Evolutionary conservation across 2,888 invertebrate genomes (phyloP).

Genomic region (Eugnorisma glareosa): DNA sequence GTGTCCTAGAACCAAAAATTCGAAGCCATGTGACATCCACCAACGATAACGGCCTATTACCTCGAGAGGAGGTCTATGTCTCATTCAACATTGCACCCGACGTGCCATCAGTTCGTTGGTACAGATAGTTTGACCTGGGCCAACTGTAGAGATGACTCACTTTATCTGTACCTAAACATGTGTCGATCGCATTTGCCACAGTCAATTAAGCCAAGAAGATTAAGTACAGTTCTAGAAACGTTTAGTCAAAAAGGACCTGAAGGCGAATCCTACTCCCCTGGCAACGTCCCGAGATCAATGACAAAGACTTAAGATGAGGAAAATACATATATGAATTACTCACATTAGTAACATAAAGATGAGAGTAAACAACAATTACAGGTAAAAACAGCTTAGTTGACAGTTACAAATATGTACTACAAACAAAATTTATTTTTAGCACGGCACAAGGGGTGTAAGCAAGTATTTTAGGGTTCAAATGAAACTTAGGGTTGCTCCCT

Average conservation of each 20-base stretch:
- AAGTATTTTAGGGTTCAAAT: slow-evolving; percentile 16
- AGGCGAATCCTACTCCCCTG: background rate
- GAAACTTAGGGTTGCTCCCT: slow-evolving; percentile 45
- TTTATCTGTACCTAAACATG: background rate
- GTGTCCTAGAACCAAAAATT: background rate
- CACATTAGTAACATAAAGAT: slow-evolving; percentile 1
- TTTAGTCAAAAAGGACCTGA: background rate
- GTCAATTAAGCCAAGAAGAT: background rate
- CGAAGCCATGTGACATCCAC: background rate
- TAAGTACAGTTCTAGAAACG: background rate
- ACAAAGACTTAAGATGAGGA: slow-evolving; percentile 24
- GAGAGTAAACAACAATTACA: slow-evolving; percentile 24
- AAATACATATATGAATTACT: slow-evolving; percentile 21
- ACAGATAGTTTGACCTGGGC: background rate
- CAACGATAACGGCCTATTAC: background rate
- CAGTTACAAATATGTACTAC: background rate
- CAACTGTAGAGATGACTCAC: slow-evolving; percentile 2
- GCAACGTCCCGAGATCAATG: background rate
- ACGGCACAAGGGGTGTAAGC: background rate
- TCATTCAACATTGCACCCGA: background rate
- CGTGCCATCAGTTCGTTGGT: background rate
- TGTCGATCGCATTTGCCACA: background rate
- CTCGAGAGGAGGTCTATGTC: background rate
- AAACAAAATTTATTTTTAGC: slow-evolving; percentile 29
- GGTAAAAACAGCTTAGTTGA: slow-evolving; percentile 1